phyloP scores from a whole-genome alignment of 2,113 vertebrate species.

The Rhinogobius similis region DNA sequence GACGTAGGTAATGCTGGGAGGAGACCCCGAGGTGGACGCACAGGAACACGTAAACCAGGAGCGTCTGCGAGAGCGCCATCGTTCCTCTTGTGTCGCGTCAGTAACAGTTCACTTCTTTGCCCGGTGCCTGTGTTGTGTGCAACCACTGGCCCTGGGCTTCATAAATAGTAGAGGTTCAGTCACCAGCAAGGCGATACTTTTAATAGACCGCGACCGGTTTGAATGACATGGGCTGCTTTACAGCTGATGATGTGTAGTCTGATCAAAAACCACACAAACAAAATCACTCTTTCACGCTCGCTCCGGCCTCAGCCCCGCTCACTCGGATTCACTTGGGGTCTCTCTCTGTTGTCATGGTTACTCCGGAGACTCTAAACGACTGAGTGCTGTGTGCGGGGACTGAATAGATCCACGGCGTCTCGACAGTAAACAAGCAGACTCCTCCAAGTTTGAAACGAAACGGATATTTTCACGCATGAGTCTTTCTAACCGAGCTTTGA shows the following conservation, averaged over 20 bases:
- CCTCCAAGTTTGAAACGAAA: slow-evolving; percentile 74
- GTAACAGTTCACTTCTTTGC: slow-evolving; percentile 55
- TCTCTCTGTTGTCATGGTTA: slow-evolving; percentile 89
- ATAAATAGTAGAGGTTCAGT: slow-evolving; percentile 88
- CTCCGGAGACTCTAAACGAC: slow-evolving; percentile 81
- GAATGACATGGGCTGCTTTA: slow-evolving; percentile 78
- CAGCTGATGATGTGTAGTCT: slow-evolving; percentile 50
- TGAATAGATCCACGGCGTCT: slow-evolving; percentile 69
- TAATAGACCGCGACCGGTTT: slow-evolving; percentile 85
- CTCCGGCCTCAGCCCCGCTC: slow-evolving; percentile 69
- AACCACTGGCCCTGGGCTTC: slow-evolving; percentile 75
- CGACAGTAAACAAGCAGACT: slow-evolving; percentile 58
- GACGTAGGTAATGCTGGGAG: slow-evolving; percentile 84
- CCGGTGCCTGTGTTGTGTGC: slow-evolving; percentile 71
- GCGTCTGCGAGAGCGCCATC: slow-evolving; percentile 82
- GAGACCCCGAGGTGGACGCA: slow-evolving; percentile 77
- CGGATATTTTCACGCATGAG: slow-evolving; percentile 75
- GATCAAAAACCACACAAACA: slow-evolving; percentile 38
- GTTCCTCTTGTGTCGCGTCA: slow-evolving; percentile 57
- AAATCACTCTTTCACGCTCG: slow-evolving; percentile 60
- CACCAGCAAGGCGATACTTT: slow-evolving; percentile 83
- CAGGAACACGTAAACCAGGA: slow-evolving; percentile 80
- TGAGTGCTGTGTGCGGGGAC: slow-evolving; percentile 80
- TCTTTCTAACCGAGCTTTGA: slow-evolving; percentile 67
- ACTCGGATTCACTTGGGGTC: slow-evolving; percentile 84